These are phyloP conservation scores for Aplysia californica DNA, from an alignment of 1,140 invertebrate species.

Conservation along the genomic window DNA sequence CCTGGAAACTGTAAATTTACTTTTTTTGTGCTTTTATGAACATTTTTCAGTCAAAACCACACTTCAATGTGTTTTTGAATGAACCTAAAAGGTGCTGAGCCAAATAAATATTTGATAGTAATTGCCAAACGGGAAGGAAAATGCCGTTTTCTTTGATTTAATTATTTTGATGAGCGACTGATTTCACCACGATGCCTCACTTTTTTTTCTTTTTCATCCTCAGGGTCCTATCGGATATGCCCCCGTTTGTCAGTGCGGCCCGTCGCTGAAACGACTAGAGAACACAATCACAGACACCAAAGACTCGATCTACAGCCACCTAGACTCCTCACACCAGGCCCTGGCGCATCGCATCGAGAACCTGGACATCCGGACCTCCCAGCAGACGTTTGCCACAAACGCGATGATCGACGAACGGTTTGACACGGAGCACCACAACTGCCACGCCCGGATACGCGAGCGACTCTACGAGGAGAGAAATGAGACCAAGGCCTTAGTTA, in stretches of 20 bases:
- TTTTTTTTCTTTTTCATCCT: no score
- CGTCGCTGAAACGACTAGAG: slow-evolving; percentile 88
- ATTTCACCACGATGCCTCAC: no score
- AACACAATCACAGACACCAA: slow-evolving; percentile 86
- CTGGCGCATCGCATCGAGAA: slow-evolving; percentile 83
- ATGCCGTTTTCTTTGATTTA: no score
- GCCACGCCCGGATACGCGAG: slow-evolving; percentile 43
- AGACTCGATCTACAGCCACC: slow-evolving; percentile 85
- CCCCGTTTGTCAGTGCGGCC: slow-evolving; percentile 84
- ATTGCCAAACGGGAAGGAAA: no score
- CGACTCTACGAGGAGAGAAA: slow-evolving; percentile 42
- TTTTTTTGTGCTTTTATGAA: no score
- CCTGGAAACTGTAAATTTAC: no score
- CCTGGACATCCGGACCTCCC: slow-evolving; percentile 81
- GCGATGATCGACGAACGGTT: slow-evolving; percentile 50
- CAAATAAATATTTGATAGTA: no score
- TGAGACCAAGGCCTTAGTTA: slow-evolving; percentile 32
- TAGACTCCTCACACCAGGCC: slow-evolving; percentile 82
- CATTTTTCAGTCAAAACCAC: no score
- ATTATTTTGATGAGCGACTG: no score
- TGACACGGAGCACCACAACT: slow-evolving; percentile 43
- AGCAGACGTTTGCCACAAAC: slow-evolving; percentile 73
- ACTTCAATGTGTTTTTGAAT: no score
- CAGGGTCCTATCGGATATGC: slow-evolving; percentile 88
- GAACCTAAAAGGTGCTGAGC: no score